Conservation (phyloP, 2,888 invertebrate genomes). For the Phortica magna region DNA sequence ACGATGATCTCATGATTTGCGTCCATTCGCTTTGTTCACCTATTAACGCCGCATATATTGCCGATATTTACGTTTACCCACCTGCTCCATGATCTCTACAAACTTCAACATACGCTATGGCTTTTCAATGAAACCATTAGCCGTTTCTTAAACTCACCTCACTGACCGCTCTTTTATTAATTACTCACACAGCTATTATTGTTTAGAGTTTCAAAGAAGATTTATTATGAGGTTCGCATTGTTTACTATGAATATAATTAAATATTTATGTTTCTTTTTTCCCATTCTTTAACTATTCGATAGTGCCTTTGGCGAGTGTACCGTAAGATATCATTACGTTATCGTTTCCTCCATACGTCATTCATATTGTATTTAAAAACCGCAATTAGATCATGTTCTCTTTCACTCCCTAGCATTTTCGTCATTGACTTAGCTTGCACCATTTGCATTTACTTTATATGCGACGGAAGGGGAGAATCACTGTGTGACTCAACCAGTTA, state of each 20-base stretch:
- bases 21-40: constrained; percentile 43
- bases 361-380: constrained; percentile 38
- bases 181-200: too few species aligned
- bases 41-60: constrained; percentile 10
- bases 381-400: constrained; percentile 44
- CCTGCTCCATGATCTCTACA: constrained; percentile 10
- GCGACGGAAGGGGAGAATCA: too few species aligned
- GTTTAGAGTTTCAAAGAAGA: neutral
- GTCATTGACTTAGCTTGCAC: neutral
- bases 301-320: constrained; percentile 33
- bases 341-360: neutral
- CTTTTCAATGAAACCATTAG: constrained; percentile 57
- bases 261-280: constrained; percentile 34
- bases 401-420: neutral
- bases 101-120: constrained; percentile 15
- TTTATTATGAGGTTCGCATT: constrained; percentile 55
- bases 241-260: constrained; percentile 21
- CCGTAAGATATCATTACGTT: too few species aligned
- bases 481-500: constrained; percentile 14
- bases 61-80: neutral
- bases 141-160: neutral
- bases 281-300: constrained; percentile 42
- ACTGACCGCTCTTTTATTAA: too few species aligned
- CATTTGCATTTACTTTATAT: neutral
- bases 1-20: constrained; percentile 64